Conservation (phyloP, 2,113 vertebrate genomes). For the Rynchops niger region DNA sequence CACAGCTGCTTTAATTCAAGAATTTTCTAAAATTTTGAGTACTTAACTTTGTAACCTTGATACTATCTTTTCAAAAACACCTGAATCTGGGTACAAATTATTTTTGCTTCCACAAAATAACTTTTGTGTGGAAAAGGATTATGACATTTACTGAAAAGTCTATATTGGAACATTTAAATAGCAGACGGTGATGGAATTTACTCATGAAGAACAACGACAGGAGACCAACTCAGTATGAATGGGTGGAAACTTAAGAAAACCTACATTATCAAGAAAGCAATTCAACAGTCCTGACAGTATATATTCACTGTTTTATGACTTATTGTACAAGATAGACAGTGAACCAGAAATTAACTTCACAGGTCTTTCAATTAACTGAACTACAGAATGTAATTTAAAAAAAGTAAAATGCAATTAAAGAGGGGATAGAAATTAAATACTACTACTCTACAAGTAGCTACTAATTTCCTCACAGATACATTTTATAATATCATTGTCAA, state of each 20-base stretch:
- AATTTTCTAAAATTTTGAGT: not conserved
- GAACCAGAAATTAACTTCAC: conserved; percentile 9
- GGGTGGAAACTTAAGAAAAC: not conserved
- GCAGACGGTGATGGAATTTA: not conserved
- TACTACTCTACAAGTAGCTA: not conserved
- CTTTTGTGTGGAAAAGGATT: not conserved
- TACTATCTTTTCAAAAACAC: not conserved
- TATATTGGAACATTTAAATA: not conserved
- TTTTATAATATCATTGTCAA: not conserved
- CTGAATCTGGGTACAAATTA: not conserved
- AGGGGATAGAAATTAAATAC: not conserved
- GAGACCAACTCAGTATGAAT: not conserved
- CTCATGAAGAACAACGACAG: not conserved
- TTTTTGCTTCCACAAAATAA: not conserved
- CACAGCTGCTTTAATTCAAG: not conserved
- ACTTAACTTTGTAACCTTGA: not conserved
- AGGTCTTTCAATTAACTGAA: not conserved
- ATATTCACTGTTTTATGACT: not conserved
- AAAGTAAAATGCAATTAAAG: not conserved
- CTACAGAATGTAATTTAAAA: not conserved
- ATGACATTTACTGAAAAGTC: not conserved
- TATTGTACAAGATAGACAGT: not conserved
- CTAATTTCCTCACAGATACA: not conserved
- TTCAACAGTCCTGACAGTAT: not conserved
- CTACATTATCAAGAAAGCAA: not conserved